Base-by-base conservation (phyloP, 1,140 invertebrate species). In the Lamellibrachia luymesi region DNA sequence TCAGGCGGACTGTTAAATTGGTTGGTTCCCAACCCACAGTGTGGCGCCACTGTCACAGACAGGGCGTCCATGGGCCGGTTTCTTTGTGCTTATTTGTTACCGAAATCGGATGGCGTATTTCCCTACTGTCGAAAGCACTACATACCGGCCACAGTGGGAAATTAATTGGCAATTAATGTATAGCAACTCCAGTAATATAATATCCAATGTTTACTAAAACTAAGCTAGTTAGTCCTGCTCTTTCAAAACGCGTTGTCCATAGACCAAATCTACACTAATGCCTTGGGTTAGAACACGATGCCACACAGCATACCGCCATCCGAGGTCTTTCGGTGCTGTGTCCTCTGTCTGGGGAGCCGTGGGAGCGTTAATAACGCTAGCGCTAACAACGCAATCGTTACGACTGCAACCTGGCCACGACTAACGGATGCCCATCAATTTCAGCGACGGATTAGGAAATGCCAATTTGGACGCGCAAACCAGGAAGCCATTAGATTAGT, bases 401-500 rank as follows among this genome's bases (percentile, higher is more conserved):
- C 64, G 13, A 80, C 64, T 80, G 64, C 64, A 80, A 80, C 64
- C 13, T 80, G 64, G 64, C 64, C 64, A 22, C 64, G 17, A 80
- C 64, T 17, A 80, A 80, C 64, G 64, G 64, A 80, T 80, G 64
- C 64, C 64, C 64, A 80, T 80, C 64, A 80, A 80, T 80, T 80
- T 80, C 64, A 80, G 64, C 64, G 64, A 22, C 64, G 64, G 64
- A 80, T 80, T 80, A 80, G 64, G 64, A 80, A 80, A 80, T 80
- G 64, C 64, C 64, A 80, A 80, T 80, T 80, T 80, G 64, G 64
- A 80, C 64, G 64, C 64, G 64, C 64, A 80, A 80, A 80, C 64
- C 64, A 80, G 64, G 64, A 80, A 80, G 64, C 64, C 64, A 80
- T 80, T 80, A 80, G 64, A 80, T 80, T 80, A 80, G 64, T 80